phyloP scores from a whole-genome alignment of 2,797 vertebrate species.

The Pantherophis vulpinus region DNA sequence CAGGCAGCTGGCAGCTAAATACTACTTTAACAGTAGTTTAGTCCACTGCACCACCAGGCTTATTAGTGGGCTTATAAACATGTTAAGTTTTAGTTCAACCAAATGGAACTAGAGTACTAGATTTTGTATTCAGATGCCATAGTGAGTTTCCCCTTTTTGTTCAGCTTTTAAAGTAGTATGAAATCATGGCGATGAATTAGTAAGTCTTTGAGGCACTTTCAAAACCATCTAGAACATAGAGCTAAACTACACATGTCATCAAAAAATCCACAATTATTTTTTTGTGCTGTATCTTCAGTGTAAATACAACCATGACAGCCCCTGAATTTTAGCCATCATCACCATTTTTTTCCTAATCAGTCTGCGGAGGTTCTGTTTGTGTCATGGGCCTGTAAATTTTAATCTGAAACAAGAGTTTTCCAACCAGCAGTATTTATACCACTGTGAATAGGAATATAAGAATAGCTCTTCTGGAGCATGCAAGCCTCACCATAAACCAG shows the following conservation, averaged over 20 bases:
- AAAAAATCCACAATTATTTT: background rate
- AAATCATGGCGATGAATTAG: background rate
- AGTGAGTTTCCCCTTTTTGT: background rate
- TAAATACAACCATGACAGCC: background rate
- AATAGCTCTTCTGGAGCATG: background rate
- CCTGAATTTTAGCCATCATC: background rate
- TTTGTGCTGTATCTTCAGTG: background rate
- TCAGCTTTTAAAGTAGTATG: background rate
- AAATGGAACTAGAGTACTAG: background rate
- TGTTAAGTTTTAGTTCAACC: background rate
- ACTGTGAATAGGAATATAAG: background rate
- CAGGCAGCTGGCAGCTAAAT: too few relatives aligned
- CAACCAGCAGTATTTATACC: background rate
- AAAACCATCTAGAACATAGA: background rate
- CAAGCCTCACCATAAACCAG: background rate
- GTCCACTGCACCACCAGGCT: too few relatives aligned
- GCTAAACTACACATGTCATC: too few relatives aligned
- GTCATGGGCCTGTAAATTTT: too few relatives aligned
- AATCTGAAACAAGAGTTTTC: background rate
- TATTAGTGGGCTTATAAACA: background rate
- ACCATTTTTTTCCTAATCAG: background rate
- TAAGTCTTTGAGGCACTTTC: background rate
- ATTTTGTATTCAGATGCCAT: background rate
- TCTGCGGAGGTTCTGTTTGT: background rate
- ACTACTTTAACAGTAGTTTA: too few relatives aligned